Evolutionary conservation across 1,140 invertebrate species (phyloP), one percentile per base, ranked within the genome.

Genomic region (Sminthurides bifidus): DNA sequence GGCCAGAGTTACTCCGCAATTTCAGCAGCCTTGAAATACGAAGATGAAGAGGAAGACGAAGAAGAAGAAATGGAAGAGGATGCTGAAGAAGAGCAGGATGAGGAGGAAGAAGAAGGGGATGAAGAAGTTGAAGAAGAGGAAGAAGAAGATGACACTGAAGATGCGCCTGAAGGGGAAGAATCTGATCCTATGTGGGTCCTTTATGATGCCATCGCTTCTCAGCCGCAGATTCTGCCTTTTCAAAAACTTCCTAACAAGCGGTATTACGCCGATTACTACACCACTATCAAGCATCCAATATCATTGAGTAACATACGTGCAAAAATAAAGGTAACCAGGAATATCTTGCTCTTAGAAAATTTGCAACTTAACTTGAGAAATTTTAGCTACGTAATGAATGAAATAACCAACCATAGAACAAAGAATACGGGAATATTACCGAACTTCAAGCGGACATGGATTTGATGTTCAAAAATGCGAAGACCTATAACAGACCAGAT

Each of bases 381-480:
- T 44, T 44, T 44, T 8, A 44, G 17, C 17, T 44, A 15, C 10
- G 33, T n/a, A 37, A 37, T 10, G 8, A 10, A 12, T 44, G 10
- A 15, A 21, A 23, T 10, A 48, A 37, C 24, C 12, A 35, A 6
- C 19, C 21, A n/a, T 33, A 51, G 31, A 37, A 5, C 33, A 21
- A 85, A 21, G 79, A 81, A 60, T 97, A 97, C 71, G 82, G 80
- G 3, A 87, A 83, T 15, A 73, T 96, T 2, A 85, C 82, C 58
- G 88, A 95, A 71, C 79, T 97, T 52, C 86, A 88, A n/a, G 83
- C 82, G 1, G 94, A 98, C 69, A 80, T 98, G 75, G 93, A 93
- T 69, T 81, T 95, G n/a, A 93, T 98, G 83, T 94, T 98, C 76
- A 87, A 96, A 69, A 98, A 97, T 76, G 92, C 93, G 6, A 92